Base-by-base conservation (phyloP, 1,140 invertebrate species). In the Eciton burchellii region DNA sequence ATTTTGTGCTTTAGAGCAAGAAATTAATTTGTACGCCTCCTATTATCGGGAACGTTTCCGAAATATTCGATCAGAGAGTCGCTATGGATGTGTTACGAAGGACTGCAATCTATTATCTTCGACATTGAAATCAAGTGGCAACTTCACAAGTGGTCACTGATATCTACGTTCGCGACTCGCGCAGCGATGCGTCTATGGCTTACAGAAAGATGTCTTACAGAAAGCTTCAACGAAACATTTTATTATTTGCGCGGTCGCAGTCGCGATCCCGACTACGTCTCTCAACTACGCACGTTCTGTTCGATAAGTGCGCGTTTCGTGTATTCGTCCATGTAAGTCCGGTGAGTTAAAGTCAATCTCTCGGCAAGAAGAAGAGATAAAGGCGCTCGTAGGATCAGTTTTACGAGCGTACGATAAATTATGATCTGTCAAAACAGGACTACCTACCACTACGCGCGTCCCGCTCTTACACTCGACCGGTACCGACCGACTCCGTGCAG, bases 391-490 rank as follows among this genome's bases (percentile, higher is more conserved):
- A 84, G 87, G 91, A 89, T 90, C 85, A 84, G 82, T 89, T 92
- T 92, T 91, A 91, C 90, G 89, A 90, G 87, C 86, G 74, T 68
- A 57, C 89, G 82, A 91, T 91, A 91, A 91, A 91, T 91, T 91
- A 91, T 89, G 89, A 91, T 91, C 89, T 91, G 91, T 91, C 91
- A 91, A 91, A 91, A 91, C 89, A 85, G 74, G 89, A 90, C 90
- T 91, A 91, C 89, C 84, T 88, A 82, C 86, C 86, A 83, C 84
- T 91, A 86, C 84, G 76, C 89, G 84, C 82, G 88, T 88, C 84
- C n/a, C 63, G 83, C 74, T 85, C 84, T 88, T 88, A 79, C 21
- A 35, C 52, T 83, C 86, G 84, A 77, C 71, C 56, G 56, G 76
- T 65, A 60, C 60, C 8, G 74, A 60, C 57, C 11, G 65, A 45